A percentile compares a stretch with the other conserved stretches of the same genome.
These are phyloP conservation scores for Corythornis leucogaster DNA, from an alignment of 2,797 vertebrate genomes.

Conservation along the genomic window DNA sequence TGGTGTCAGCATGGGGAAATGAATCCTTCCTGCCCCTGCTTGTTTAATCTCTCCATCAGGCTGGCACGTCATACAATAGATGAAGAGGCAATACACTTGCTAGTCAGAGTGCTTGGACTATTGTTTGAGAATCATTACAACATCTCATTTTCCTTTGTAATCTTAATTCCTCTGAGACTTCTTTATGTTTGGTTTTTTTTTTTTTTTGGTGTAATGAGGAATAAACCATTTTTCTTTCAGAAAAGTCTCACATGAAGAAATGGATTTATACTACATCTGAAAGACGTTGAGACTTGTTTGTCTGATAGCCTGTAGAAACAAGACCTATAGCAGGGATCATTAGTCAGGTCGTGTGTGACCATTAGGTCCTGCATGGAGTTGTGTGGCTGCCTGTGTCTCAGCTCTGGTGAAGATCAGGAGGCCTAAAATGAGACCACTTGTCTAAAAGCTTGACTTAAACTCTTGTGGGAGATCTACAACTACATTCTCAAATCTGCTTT, in stretches of 20 bases:
- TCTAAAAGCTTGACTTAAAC: neutral
- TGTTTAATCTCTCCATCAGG: neutral
- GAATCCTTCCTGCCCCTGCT: neutral
- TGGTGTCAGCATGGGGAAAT: neutral
- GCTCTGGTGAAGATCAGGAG: neutral
- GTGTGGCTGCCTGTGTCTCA: neutral
- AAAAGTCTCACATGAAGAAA: neutral
- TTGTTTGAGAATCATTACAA: neutral
- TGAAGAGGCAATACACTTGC: neutral
- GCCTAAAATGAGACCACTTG: neutral
- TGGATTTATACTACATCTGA: neutral
- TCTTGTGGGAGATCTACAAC: neutral
- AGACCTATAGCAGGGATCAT: neutral
- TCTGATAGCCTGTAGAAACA: neutral
- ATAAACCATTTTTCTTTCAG: neutral
- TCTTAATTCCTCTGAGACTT: neutral
- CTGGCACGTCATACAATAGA: neutral
- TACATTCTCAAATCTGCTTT: neutral
- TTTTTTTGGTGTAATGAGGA: neutral
- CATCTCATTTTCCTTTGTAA: neutral
- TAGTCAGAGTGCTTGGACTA: neutral
- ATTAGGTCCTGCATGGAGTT: neutral
- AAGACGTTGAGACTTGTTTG: neutral
- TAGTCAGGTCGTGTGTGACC: neutral
- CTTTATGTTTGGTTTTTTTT: neutral